A percentile compares a stretch with the other conserved stretches of the same genome.
Evolutionary conservation across 2,888 invertebrate genomes (phyloP).

Genomic region (Byasa hedistus): DNA sequence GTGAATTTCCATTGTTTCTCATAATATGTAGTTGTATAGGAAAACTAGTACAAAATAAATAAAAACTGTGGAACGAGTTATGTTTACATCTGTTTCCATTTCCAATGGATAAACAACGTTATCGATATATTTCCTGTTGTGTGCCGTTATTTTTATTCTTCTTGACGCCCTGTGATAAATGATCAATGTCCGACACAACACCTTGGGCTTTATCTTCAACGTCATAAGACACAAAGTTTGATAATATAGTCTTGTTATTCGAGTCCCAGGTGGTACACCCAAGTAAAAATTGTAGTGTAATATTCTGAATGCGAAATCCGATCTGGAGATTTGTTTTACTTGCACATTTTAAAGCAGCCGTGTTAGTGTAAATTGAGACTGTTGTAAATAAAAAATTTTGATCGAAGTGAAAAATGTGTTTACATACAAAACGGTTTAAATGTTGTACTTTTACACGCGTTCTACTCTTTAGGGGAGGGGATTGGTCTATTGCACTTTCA

Average conservation of each 20-base stretch:
- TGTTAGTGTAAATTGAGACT: slow-evolving; percentile 12
- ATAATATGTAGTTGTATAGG: no score
- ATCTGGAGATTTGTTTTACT: slow-evolving; percentile 42
- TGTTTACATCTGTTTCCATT: slow-evolving; percentile 41
- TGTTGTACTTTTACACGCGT: background rate
- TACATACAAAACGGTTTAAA: background rate
- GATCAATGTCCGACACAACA: slow-evolving; percentile 32
- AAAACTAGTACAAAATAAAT: slow-evolving; percentile 24
- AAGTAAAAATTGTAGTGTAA: slow-evolving; percentile 62
- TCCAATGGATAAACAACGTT: slow-evolving; percentile 48
- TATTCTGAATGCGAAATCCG: slow-evolving; percentile 52
- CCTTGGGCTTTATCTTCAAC: slow-evolving; percentile 33
- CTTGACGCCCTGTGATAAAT: slow-evolving; percentile 53
- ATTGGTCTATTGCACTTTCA: background rate
- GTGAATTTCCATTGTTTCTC: no score
- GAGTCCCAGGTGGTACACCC: slow-evolving; percentile 59
- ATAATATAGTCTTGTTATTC: slow-evolving; percentile 31
- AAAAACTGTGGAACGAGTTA: slow-evolving; percentile 31
- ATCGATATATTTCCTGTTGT: slow-evolving; percentile 52
- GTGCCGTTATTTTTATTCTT: slow-evolving; percentile 54
- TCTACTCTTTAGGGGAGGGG: background rate
- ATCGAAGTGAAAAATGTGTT: no score
- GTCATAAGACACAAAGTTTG: slow-evolving; percentile 31
- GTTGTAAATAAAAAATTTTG: background rate
- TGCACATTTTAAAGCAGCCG: slow-evolving; percentile 33